These are phyloP conservation scores for Zosterops japonicus DNA, from an alignment of 2,113 vertebrate species.

Conservation along the genomic window DNA sequence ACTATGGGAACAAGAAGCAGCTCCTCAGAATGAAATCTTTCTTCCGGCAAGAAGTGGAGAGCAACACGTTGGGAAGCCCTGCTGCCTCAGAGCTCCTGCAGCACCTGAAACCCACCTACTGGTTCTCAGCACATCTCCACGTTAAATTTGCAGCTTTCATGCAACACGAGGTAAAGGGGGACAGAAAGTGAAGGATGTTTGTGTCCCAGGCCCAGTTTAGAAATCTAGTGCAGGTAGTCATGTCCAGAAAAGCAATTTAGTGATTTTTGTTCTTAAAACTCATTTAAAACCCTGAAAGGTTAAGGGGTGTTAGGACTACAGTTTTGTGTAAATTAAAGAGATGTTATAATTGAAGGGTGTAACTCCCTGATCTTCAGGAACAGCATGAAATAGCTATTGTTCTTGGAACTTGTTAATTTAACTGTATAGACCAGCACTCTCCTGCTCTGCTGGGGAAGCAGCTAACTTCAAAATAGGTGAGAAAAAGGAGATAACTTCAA, in stretches of 20 bases:
- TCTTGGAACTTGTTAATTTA: background rate
- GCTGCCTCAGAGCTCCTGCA: slow-evolving; percentile 90
- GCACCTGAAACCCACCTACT: slow-evolving; percentile 90
- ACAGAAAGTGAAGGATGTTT: background rate
- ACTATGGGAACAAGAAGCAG: slow-evolving; percentile 88
- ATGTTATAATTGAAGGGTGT: background rate
- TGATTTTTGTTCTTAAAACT: background rate
- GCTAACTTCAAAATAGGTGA: background rate
- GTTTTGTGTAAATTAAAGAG: background rate
- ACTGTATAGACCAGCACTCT: background rate
- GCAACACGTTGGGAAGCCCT: slow-evolving; percentile 89
- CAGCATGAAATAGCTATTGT: background rate
- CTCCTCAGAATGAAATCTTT: slow-evolving; percentile 91
- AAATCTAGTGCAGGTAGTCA: background rate
- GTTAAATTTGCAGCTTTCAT: slow-evolving; percentile 96
- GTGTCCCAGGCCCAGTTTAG: background rate
- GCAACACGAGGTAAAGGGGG: slow-evolving; percentile 87
- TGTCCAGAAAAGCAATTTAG: background rate
- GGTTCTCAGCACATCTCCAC: slow-evolving; percentile 97
- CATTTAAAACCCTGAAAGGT: background rate
- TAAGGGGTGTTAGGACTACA: background rate
- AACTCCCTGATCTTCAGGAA: background rate
- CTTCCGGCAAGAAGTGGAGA: slow-evolving; percentile 92
- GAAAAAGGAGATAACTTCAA: background rate
- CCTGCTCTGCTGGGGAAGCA: background rate